Evolutionary conservation across 2,888 invertebrate species (phyloP), one percentile per base, ranked within the genome.

Genomic region (Arenicola marina): DNA sequence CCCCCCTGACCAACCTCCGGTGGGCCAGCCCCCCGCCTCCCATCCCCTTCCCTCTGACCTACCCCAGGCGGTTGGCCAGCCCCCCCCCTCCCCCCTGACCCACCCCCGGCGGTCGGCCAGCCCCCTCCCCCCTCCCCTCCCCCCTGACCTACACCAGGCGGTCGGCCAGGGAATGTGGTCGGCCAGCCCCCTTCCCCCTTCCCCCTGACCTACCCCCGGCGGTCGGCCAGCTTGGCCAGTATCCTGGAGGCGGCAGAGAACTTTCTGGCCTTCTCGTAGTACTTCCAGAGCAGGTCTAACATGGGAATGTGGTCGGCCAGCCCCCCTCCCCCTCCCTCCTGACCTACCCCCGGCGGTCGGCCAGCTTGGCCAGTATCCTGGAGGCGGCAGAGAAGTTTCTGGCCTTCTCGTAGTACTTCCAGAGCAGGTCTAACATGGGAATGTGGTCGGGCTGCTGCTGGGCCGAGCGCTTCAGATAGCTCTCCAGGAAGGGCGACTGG

Each of bases 381-480:
- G 98, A 95, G 1, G 98, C 98, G 11, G 93, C 91, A 1, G 91
- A 89, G 79, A 95, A 97, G 81, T 96, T 93, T 32, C 91, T 91
- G 76, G 90, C 91, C 80, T 91, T 91, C 83, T 98, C 96, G 77
- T 97, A 95, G 81, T 92, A 95, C 84, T 94, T 94, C 97, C 98
- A 98, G 61, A 98, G 85, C 69, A 98, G 85, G 81, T 96, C 93
- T 69, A 91, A 87, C 82, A 70, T 88, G 84, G 54, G 89, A 87
- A 7, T 89, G 87, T 80, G 86, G 55, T 77, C 78, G 2, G 73
- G 67, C 53, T 73, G 75, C 15, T 53, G 29, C 29, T 70, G 2
- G 15, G 38, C 57, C 34, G 75, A 73, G 64, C 85, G 78, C 61
- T 84, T 87, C 51, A 95, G 85, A 83, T 91, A 94, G 31, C 88